These are phyloP conservation scores for Hanleya hanleyi DNA, from an alignment of 2,888 invertebrate genomes.

Conservation along the genomic window DNA sequence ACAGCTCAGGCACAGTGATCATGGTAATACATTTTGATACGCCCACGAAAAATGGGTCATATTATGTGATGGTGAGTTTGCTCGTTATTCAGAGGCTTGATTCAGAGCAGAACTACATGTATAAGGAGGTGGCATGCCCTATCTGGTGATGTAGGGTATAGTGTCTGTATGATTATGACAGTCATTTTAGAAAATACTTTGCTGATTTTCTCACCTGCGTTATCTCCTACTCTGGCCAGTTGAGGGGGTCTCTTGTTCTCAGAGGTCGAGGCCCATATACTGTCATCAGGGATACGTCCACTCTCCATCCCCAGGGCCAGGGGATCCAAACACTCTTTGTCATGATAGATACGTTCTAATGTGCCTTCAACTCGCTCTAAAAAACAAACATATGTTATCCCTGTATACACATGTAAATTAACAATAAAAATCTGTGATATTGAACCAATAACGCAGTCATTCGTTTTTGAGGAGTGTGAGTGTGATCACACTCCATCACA, in stretches of 20 bases:
- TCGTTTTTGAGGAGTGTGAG: neutral
- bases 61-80: neutral
- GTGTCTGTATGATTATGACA: too few relatives aligned
- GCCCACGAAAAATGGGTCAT: neutral
- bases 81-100: neutral
- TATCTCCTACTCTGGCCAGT: constrained; percentile 52
- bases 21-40: too few relatives aligned
- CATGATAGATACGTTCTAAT: neutral
- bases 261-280: constrained; percentile 48
- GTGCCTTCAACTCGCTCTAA: constrained; percentile 8
- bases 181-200: too few relatives aligned
- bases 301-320: constrained; percentile 52
- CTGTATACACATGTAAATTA: neutral
- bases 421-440: neutral
- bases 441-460: neutral
- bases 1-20: too few relatives aligned
- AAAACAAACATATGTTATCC: neutral
- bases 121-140: neutral
- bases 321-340: constrained; percentile 25
- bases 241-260: constrained; percentile 46
- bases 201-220: constrained; percentile 51
- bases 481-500: too few relatives aligned
- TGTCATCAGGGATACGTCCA: constrained; percentile 48
- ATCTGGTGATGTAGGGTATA: neutral
- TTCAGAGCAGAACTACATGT: neutral